A percentile compares a stretch with the other conserved stretches of the same genome.
phyloP scores from a whole-genome alignment of 1,140 invertebrate genomes.

The Reticulitermes speratus region DNA sequence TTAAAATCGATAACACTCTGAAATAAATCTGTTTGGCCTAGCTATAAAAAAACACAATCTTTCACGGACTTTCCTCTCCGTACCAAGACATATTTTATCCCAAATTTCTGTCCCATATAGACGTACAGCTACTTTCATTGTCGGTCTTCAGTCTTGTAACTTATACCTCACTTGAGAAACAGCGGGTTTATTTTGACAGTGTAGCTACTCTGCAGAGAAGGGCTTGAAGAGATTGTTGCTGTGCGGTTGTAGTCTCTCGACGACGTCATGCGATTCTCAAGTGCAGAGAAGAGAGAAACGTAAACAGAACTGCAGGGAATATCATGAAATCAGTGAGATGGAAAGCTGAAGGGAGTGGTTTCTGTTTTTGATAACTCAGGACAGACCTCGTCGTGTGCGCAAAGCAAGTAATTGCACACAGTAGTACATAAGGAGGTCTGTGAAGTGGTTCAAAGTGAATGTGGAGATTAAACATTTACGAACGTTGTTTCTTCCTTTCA shows the following conservation, averaged over 20 bases:
- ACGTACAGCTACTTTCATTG: too few relatives aligned
- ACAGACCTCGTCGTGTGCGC: background rate
- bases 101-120: too few relatives aligned
- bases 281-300: background rate
- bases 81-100: too few relatives aligned
- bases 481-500: background rate
- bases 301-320: background rate
- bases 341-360: background rate
- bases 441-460: background rate
- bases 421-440: background rate
- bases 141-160: too few relatives aligned
- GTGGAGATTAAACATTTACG: constrained; percentile 3
- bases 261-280: background rate
- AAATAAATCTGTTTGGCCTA: too few relatives aligned
- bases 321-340: background rate
- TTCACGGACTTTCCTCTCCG: too few relatives aligned
- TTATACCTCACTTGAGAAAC: too few relatives aligned
- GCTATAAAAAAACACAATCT: too few relatives aligned
- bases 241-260: background rate
- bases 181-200: too few relatives aligned
- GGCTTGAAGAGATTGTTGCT: too few relatives aligned
- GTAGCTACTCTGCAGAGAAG: too few relatives aligned
- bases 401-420: background rate
- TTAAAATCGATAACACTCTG: too few relatives aligned
- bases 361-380: background rate